phyloP scores from a whole-genome alignment of 2,797 vertebrate genomes.

The Steatocranus sp. region DNA sequence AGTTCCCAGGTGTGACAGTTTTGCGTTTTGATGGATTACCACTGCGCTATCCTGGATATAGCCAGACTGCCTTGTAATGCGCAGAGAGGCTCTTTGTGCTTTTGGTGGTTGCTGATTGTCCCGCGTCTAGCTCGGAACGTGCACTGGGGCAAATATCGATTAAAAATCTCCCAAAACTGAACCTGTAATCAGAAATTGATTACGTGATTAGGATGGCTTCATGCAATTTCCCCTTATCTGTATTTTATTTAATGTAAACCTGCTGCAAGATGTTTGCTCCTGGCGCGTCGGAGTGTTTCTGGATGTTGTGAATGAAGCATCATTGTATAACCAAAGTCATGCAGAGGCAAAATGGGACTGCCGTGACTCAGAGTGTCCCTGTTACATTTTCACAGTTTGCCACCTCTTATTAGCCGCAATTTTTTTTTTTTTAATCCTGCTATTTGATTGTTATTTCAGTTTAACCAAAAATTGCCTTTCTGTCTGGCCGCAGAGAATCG shows the following conservation, averaged over 20 bases:
- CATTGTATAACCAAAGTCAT: constrained; percentile 66
- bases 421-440: neutral
- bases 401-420: neutral
- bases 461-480: neutral
- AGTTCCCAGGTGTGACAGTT: constrained; percentile 10
- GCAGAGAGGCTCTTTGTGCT: constrained; percentile 24
- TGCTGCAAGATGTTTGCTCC: neutral
- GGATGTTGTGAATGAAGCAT: constrained; percentile 53
- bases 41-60: constrained; percentile 28
- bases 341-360: constrained; percentile 19
- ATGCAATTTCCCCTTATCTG: neutral
- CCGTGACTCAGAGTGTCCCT: constrained; percentile 8
- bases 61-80: constrained; percentile 4
- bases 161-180: neutral
- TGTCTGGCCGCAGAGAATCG: constrained; percentile 35
- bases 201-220: neutral
- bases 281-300: constrained; percentile 7
- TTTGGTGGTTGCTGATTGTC: constrained; percentile 17
- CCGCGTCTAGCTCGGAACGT: constrained; percentile 29
- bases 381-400: neutral
- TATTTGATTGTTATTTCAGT: neutral
- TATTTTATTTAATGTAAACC: neutral
- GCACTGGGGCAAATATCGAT: neutral
- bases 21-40: constrained; percentile 7
- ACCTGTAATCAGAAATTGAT: neutral